phyloP scores from a whole-genome alignment of 2,888 invertebrate species.

The Meta bourneti region DNA sequence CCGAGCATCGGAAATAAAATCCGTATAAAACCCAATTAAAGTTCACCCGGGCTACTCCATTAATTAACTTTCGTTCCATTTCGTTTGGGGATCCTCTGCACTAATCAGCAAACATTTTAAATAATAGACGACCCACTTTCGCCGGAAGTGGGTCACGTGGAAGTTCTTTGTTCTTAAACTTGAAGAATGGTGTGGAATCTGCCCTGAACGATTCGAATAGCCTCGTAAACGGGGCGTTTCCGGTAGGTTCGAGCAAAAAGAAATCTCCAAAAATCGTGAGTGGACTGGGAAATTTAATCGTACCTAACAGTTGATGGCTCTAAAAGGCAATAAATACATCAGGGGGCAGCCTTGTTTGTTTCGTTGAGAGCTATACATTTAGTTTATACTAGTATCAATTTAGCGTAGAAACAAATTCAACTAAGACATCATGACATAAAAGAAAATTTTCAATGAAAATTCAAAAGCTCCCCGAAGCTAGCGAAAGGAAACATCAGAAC shows the following conservation, averaged over 20 bases:
- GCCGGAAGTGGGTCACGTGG: neutral
- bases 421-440: too few species aligned
- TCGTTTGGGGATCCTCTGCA: constrained; percentile 46
- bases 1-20: constrained; percentile 7
- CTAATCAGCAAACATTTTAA: constrained; percentile 56
- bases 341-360: too few species aligned
- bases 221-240: neutral
- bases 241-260: neutral
- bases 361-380: too few species aligned
- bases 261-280: neutral
- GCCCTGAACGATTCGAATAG: neutral
- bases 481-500: too few species aligned
- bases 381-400: too few species aligned
- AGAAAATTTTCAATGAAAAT: too few species aligned
- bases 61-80: constrained; percentile 62
- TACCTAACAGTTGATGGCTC: neutral
- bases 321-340: too few species aligned
- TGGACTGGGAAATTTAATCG: neutral
- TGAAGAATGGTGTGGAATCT: neutral
- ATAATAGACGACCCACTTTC: constrained; percentile 43
- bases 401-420: too few species aligned
- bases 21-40: constrained; percentile 58
- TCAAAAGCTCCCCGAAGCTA: too few species aligned
- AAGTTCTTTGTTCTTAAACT: constrained; percentile 23
- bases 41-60: constrained; percentile 40